Evolutionary conservation across 1,140 invertebrate genomes (phyloP), one percentile per base, ranked within the genome.

Genomic region (Doryteuthis pealeii): DNA sequence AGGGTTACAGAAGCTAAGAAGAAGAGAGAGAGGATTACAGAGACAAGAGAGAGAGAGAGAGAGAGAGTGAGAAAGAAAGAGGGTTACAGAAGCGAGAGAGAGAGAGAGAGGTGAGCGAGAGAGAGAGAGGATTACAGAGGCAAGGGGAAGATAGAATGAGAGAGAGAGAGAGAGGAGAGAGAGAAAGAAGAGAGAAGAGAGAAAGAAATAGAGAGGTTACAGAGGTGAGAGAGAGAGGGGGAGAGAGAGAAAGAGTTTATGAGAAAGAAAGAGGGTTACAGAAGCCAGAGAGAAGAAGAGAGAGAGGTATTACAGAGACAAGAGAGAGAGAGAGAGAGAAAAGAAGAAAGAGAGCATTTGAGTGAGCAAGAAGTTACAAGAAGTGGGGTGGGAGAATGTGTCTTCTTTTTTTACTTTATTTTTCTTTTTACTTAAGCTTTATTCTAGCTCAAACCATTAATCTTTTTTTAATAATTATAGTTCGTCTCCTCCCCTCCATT

Each of bases 141-240:
- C 12, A n/a, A 54, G 49, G 12, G 49, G n/a, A n/a, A 54, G 49
- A 54, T 12, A 54, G 49, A 54, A n/a, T 26, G 26, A 66, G 62
- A 66, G 26, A 54, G 49, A 54, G 49, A 54, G 49, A 54, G 49
- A 54, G 49, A 54, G 49, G n/a, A n/a, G n/a, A 54, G 49, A 54
- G 49, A 54, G 49, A 54, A n/a, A 54, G 49, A 54, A n/a, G n/a
- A n/a, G n/a, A 54, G 49, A 54, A 54, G 12, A 54, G 49, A 54
- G 12, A n/a, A 54, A 54, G n/a, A 14, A 14, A 54, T 12, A 54
- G 12, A n/a, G 49, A 54, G 12, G n/a, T 12, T 14, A 54, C 12
- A n/a, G 26, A 26, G 26, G 62, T 14, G 62, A 66, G 62, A 26
- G 26, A 66, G 62, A 66, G 26, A n/a, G n/a, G 49, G n/a, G 49